A percentile compares a stretch with the other conserved stretches of the same genome.
Conservation (phyloP, 2,888 invertebrate species). For the Chymomyza caudatula region DNA sequence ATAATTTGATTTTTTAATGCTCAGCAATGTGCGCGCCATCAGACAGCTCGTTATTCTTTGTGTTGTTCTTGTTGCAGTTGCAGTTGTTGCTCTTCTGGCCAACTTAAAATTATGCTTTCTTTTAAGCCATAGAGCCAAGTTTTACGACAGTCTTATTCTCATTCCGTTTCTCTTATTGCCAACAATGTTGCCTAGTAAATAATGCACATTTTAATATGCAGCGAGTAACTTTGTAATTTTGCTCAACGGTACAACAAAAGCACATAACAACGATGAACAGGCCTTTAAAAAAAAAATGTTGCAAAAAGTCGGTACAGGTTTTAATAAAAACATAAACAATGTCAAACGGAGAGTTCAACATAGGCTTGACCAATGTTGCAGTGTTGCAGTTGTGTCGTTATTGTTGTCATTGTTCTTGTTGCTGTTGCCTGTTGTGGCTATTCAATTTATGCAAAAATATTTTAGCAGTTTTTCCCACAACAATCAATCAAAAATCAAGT, state of each 20-base stretch:
- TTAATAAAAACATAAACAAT: constrained; percentile 73
- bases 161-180: not conserved
- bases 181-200: constrained; percentile 62
- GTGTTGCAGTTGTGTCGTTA: not conserved
- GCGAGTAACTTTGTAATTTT: constrained; percentile 27
- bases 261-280: not conserved
- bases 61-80: constrained; percentile 37
- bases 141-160: constrained; percentile 50
- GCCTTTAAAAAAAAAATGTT: not conserved
- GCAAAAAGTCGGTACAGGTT: constrained; percentile 32
- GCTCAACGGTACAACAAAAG: not conserved
- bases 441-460: constrained; percentile 69
- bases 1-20: constrained; percentile 74
- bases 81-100: constrained; percentile 56
- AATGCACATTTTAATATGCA: constrained; percentile 73
- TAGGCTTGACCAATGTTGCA: not conserved
- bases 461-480: constrained; percentile 71
- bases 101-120: constrained; percentile 67
- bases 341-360: constrained; percentile 16
- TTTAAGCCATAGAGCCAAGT: constrained; percentile 62
- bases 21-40: constrained; percentile 51
- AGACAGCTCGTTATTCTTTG: constrained; percentile 25
- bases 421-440: not conserved
- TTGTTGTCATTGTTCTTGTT: not conserved
- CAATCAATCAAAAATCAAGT: constrained; percentile 73